Conservation (phyloP, 2,797 vertebrate species). For the Halcyon chelicuti region DNA sequence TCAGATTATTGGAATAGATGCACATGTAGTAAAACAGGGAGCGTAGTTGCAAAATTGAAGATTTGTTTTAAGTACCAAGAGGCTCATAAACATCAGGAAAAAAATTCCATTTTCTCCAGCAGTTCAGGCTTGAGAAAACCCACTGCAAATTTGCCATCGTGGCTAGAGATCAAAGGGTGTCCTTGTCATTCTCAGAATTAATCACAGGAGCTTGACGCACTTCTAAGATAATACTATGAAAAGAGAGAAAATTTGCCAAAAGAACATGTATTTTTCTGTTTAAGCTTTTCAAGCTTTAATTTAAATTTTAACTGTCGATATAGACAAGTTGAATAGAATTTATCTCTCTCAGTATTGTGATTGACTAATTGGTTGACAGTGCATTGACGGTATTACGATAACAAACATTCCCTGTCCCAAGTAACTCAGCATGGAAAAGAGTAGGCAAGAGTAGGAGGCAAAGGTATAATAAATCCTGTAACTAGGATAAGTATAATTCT, state of each 20-base stretch:
- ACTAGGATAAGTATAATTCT: not conserved
- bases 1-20: slow-evolving; percentile 13
- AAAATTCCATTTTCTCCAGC: not conserved
- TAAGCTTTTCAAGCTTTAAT: not conserved
- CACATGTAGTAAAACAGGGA: not conserved
- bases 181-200: not conserved
- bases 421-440: not conserved
- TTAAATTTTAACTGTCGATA: not conserved
- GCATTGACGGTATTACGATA: not conserved
- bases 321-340: not conserved
- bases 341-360: not conserved
- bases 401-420: not conserved
- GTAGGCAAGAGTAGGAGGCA: not conserved
- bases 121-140: not conserved
- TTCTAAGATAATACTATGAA: not conserved
- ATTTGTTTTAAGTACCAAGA: not conserved
- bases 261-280: not conserved
- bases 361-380: not conserved
- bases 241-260: not conserved
- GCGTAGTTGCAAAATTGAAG: not conserved
- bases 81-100: not conserved
- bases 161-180: not conserved
- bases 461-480: not conserved
- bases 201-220: not conserved
- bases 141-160: not conserved